These are phyloP conservation scores for Linnaemya tessellans DNA, from an alignment of 2,888 invertebrate species.

Conservation along the genomic window DNA sequence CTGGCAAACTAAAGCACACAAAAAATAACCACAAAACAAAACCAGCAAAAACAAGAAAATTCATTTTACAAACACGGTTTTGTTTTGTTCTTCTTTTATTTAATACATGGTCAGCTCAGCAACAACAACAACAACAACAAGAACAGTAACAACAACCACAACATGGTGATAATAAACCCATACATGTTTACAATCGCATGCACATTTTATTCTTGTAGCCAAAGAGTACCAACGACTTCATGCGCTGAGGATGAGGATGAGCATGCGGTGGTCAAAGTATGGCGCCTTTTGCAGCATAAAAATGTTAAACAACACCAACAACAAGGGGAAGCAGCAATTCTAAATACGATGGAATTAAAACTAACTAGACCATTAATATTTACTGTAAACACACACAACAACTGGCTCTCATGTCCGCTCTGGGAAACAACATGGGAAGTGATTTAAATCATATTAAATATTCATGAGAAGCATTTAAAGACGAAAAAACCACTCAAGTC, in stretches of 20 bases:
- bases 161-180: neutral
- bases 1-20: neutral
- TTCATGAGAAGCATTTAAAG: slow-evolving; percentile 16
- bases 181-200: neutral
- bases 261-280: neutral
- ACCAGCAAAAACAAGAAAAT: slow-evolving; percentile 47
- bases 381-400: slow-evolving; percentile 5
- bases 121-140: neutral
- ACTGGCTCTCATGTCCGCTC: neutral
- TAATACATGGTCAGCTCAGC: slow-evolving; percentile 41
- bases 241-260: neutral
- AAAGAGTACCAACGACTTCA: neutral
- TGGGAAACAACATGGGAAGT: neutral
- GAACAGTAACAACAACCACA: neutral
- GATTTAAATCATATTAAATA: slow-evolving; percentile 29
- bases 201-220: neutral
- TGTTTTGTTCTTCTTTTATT: neutral
- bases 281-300: slow-evolving; percentile 61
- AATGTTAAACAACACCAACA: slow-evolving; percentile 25
- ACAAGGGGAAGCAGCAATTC: slow-evolving; percentile 60
- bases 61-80: slow-evolving; percentile 36
- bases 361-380: slow-evolving; percentile 40
- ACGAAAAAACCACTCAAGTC: neutral
- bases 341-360: slow-evolving; percentile 32
- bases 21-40: slow-evolving; percentile 32